Conservation (phyloP, 2,797 vertebrate species). For the Parauchenoglanis punctatus region DNA sequence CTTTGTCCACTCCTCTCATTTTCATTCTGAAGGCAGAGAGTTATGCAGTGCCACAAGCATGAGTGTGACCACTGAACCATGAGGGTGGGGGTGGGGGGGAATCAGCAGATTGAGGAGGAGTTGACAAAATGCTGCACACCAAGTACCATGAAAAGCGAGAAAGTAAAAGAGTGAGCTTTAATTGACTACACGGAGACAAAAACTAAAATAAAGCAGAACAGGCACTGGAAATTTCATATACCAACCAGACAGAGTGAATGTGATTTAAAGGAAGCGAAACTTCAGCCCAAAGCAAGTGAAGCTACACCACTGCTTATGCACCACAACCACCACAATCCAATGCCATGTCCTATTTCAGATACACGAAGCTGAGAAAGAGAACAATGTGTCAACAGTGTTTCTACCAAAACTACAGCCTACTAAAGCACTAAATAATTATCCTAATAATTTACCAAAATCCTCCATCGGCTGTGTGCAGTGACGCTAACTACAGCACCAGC, state of each 20-base stretch:
- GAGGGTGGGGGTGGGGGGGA: not conserved
- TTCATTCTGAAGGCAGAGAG: slow-evolving; percentile 9
- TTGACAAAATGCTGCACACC: slow-evolving; percentile 59
- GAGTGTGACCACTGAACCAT: slow-evolving; percentile 41
- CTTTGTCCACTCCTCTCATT: not conserved
- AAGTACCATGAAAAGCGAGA: slow-evolving; percentile 11
- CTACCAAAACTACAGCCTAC: not conserved
- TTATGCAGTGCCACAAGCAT: slow-evolving; percentile 15
- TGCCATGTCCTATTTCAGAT: not conserved
- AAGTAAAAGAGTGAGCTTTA: not conserved
- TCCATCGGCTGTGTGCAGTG: not conserved
- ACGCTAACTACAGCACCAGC: not conserved
- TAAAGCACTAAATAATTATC: not conserved
- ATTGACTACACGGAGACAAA: not conserved
- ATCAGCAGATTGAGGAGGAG: slow-evolving; percentile 12
- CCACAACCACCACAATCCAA: not conserved
- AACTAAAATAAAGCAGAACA: not conserved
- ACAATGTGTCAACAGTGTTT: not conserved
- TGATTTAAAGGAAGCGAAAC: slow-evolving; percentile 15
- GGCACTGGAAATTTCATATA: slow-evolving; percentile 29
- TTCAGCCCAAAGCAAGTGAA: not conserved
- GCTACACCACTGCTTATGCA: not conserved
- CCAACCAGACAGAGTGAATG: slow-evolving; percentile 37
- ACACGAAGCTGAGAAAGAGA: not conserved
- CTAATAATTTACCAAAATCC: not conserved